phyloP scores from a whole-genome alignment of 1,140 invertebrate genomes.

The Triops cancriformis region DNA sequence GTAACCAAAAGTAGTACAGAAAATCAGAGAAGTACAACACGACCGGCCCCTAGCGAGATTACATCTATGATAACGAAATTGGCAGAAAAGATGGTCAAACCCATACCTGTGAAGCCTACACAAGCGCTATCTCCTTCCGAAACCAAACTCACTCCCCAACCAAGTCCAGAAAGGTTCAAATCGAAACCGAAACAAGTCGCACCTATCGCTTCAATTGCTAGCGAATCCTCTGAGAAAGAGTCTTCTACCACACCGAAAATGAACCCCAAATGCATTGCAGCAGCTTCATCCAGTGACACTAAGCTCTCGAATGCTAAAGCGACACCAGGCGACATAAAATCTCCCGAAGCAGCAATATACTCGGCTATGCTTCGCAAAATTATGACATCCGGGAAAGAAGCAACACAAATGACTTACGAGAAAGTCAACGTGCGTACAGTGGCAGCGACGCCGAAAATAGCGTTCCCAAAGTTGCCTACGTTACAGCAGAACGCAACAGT shows the following conservation, averaged over 20 bases:
- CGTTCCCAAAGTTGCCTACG: not conserved
- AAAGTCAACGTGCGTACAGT: slow-evolving; percentile 33
- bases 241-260: not conserved
- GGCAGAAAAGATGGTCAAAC: not conserved
- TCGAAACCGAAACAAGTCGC: not conserved
- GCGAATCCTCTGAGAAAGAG: not conserved
- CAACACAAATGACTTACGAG: not conserved
- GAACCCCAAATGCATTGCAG: not conserved
- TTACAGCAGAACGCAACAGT: not conserved
- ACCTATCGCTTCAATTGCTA: not conserved
- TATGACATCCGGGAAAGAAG: not conserved
- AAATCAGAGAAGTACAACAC: not conserved
- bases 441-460: not conserved
- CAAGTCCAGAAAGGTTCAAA: not conserved
- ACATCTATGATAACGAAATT: not conserved
- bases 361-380: not conserved
- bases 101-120: not conserved
- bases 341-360: not conserved
- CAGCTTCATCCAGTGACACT: not conserved
- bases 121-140: not conserved
- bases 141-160: not conserved
- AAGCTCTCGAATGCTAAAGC: not conserved
- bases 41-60: not conserved
- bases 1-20: not conserved
- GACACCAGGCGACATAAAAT: not conserved